Base-by-base conservation (phyloP, 35 echinoderm and acorn worm genomes). In the Amphiura filiformis region DNA sequence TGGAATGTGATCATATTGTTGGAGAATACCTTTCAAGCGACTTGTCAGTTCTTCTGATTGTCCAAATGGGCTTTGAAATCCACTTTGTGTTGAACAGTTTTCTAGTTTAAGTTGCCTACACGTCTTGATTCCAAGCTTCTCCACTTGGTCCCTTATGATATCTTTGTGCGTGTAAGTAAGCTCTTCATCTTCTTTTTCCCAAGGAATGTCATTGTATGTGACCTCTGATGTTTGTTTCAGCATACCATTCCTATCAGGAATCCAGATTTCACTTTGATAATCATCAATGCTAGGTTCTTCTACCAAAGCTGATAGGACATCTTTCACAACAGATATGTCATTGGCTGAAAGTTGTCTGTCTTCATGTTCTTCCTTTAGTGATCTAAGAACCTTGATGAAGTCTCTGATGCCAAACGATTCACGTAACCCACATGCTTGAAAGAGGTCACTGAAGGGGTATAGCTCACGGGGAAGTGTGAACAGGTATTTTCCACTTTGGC, bases 21-120 rank as follows among this genome's bases (percentile, higher is more conserved):
- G 78, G 1, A 98, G 42, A 57, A 98, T 94, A 2, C 90, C 61
- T 64, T 82, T 94, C 18, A 98, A 81, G 35, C 96, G 84, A 33
- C 39, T 86, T 41, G 91, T 93, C 14, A 98, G 90, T 65, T 98
- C 76, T 42, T 98, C 90, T 36, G n/a, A 26, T 88, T 98, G 92
- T 0, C 96, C 96, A 85, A 98, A 98, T 26, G 65, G 47, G 23
- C 1, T 64, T 35, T 85, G 32, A 37, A 85, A 85, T 3, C 83
- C 83, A 36, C 56, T 18, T 17, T n/a, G n/a, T 1, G 52, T 23
- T 34, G 83, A 85, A 64, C 47, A 84, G 34, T 7, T 38, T 20
- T 31, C 56, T n/a, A 84, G 56, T 1, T 84, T 13, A 18, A 23
- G 39, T 33, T 85, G 44, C 37, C 83, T 64, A 0, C 20, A 37